Percentiles rank a stretch among this genome's conserved stretches.
Conservation (phyloP, 1,140 invertebrate genomes). For the Musca domestica region DNA sequence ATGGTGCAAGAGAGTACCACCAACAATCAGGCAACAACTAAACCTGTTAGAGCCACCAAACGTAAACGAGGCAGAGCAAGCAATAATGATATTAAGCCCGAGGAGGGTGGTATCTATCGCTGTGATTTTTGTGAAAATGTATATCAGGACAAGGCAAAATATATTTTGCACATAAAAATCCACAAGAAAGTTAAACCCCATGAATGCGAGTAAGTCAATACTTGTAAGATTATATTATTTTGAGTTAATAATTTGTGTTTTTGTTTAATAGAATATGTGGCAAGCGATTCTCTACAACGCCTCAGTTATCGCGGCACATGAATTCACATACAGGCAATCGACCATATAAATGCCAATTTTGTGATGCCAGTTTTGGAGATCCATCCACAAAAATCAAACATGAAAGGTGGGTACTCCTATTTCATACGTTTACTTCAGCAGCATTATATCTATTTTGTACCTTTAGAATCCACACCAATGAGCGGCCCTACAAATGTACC, state of each 20-base stretch:
- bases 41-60: background rate
- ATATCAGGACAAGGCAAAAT: slow-evolving; percentile 35
- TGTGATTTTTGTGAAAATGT: slow-evolving; percentile 40
- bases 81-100: background rate
- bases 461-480: slow-evolving; percentile 46
- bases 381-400: slow-evolving; percentile 61
- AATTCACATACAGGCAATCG: slow-evolving; percentile 46
- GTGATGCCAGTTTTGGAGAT: slow-evolving; percentile 67
- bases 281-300: slow-evolving; percentile 44
- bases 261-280: slow-evolving; percentile 39
- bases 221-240: too few species aligned
- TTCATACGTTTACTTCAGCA: background rate
- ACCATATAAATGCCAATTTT: slow-evolving; percentile 57
- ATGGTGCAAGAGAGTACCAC: background rate
- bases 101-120: slow-evolving; percentile 22
- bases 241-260: background rate
- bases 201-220: slow-evolving; percentile 46
- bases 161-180: slow-evolving; percentile 37
- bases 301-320: slow-evolving; percentile 45
- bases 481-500: slow-evolving; percentile 43
- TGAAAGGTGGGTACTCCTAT: slow-evolving; percentile 52
- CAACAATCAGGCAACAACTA: background rate
- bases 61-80: background rate
- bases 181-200: slow-evolving; percentile 43
- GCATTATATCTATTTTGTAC: too few species aligned